Base-by-base conservation (phyloP, 2,797 vertebrate genomes). In the Stomatorhinus walkeri region DNA sequence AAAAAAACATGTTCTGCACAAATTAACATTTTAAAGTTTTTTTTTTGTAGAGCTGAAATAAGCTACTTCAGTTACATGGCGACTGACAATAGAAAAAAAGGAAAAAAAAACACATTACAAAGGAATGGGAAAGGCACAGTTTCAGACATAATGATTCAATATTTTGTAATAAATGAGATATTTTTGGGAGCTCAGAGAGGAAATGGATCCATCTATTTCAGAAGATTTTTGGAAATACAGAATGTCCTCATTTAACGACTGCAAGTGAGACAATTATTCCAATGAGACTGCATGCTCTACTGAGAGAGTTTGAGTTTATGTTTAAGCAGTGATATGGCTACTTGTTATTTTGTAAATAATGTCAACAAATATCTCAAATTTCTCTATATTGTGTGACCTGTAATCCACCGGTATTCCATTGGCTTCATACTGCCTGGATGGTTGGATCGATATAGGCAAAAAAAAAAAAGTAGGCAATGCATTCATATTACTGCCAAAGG, bases 141-240 rank as follows among this genome's bases (percentile, higher is more conserved):
- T 68, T 79, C 85, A 52, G 22, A 88, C 43, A 49, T 88, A 76
- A 88, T 76, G 68, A 88, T 76, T 88, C 87, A 76, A 88, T 88
- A 88, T 88, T 88, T 79, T 72, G 64, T 76, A 88, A 88, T 61
- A 79, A 88, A 88, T 79, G 43, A 88, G 64, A 68, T 88, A 52
- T 88, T 88, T 68, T 88, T 52, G 46, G 28, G 46, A 52, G 48
- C 48, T 51, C 46, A 22, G 48, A 88, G 14, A 88, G 87, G 87
- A 88, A 88, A 88, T 48, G 87, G 87, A 52, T 79, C 9, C 68
- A 54, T 49, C 64, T 46, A 76, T 88, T 68, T 88, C 2, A 36
- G 87, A 49, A 52, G 32, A 24, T 28, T 88, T 43, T 52, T 32
- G 28, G 51, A 86, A 87, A 87, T 59, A 54, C 85, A 19, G 28